Evolutionary conservation across 2,888 invertebrate species (phyloP).

Genomic region (Anagyrus pseudococci): DNA sequence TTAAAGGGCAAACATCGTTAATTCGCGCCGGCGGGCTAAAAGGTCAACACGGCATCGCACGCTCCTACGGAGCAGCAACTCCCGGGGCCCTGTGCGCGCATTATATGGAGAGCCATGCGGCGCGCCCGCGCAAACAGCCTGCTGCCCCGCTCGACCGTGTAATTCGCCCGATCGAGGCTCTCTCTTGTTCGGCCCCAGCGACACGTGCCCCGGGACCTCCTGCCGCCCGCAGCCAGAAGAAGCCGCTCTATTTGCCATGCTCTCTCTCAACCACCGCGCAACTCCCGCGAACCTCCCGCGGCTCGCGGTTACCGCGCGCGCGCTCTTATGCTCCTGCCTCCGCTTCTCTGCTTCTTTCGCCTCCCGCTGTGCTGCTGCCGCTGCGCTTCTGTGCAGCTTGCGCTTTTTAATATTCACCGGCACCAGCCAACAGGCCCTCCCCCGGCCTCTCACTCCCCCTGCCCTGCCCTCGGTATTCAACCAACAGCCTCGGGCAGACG

Average conservation of each 20-base stretch:
- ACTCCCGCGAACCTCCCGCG: background rate
- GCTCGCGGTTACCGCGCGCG: too few relatives aligned
- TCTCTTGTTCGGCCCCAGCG: background rate
- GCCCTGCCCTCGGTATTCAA: too few relatives aligned
- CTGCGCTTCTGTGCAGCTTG: too few relatives aligned
- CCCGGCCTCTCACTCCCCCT: too few relatives aligned
- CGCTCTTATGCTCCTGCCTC: background rate
- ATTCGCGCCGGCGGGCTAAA: constrained; percentile 58
- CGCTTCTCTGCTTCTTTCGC: too few relatives aligned
- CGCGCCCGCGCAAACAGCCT: constrained; percentile 54
- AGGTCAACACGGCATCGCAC: constrained; percentile 54
- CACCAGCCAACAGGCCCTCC: too few relatives aligned
- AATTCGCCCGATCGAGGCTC: constrained; percentile 45
- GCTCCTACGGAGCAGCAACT: background rate
- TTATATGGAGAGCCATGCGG: background rate
- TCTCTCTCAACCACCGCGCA: background rate
- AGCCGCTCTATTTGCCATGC: background rate
- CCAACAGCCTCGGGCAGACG: too few relatives aligned
- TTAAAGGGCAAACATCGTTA: constrained; percentile 59
- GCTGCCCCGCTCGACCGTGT: constrained; percentile 51
- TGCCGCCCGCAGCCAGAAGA: background rate
- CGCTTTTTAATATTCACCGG: too few relatives aligned
- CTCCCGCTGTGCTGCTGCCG: too few relatives aligned
- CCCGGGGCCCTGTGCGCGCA: background rate
- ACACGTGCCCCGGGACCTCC: background rate